Evolutionary conservation across 2,888 invertebrate genomes (phyloP), one percentile per base, ranked within the genome.

Genomic region (Hypselothyrea guttata): DNA sequence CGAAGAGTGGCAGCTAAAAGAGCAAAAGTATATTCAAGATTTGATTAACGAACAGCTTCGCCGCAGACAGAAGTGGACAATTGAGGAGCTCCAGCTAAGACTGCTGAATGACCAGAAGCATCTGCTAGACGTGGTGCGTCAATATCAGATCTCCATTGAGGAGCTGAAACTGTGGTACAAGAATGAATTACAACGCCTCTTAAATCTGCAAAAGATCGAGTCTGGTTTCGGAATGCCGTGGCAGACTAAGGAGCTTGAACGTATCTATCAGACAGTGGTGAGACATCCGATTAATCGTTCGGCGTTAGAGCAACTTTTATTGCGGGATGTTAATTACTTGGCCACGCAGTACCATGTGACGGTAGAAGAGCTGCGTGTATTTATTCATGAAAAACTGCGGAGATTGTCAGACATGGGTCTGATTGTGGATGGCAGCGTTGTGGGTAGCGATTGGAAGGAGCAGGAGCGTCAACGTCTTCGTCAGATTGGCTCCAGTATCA

Each of bases 61-160:
- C 5, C 78, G 75, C 3, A 75, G 73, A 11, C 84, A 82, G 7
- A 75, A 81, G 22, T 89, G 87, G 87, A 87, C 87, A 27, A 74
- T 88, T 4, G 88, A 89, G 31, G 89, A 89, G 52, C 57, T 89
- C 7, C 79, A 86, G 47, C 52, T 86, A 1, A 79, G 79, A 22
- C 56, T 89, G 42, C 46, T 66, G 1, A 71, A 82, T 8, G 87
- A 89, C 52, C 75, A 67, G 1, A 63, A 61, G 7, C 87, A 76
- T 49, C 40, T 87, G 18, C 73, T 81, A 27, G 75, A 82, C 0
- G 57, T 87, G 7, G 63, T 74, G 2, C 67, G 61, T 4, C 81
- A 88, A 12, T 88, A 88, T 48, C 83, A 79, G 7, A 61, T 88
- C 1, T 78, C 73, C 7, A 54, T 84, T 0, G 84, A 87, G 15